phyloP scores from a whole-genome alignment of 2,888 invertebrate species.

The Mycalesis mineus region DNA sequence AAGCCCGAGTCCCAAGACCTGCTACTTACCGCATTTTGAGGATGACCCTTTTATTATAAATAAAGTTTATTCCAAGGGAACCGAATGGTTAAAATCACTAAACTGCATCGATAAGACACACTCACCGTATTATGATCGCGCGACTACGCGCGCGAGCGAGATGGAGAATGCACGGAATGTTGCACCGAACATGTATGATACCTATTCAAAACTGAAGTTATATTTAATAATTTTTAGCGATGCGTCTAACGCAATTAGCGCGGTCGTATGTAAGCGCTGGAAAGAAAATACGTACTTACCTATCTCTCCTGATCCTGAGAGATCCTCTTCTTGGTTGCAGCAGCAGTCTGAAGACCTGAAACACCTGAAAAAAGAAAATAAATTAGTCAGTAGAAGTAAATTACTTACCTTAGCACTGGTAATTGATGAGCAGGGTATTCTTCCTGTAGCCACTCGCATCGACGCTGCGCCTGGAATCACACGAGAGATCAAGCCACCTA shows the following conservation, averaged over 20 bases:
- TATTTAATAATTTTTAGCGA: slow-evolving; percentile 36
- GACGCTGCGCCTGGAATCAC: slow-evolving; percentile 3
- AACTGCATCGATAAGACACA: not conserved
- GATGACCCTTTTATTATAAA: not conserved
- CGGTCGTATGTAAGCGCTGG: not conserved
- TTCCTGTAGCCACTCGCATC: no score
- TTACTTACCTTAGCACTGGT: no score
- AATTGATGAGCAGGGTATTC: no score
- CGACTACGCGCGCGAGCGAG: no score
- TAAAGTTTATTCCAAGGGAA: slow-evolving; percentile 29
- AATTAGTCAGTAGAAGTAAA: no score
- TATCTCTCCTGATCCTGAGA: no score
- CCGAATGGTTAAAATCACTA: slow-evolving; percentile 4
- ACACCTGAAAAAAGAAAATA: no score
- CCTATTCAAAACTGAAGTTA: slow-evolving; percentile 18
- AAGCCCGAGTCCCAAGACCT: not conserved
- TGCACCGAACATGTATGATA: slow-evolving; percentile 16
- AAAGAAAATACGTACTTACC: no score
- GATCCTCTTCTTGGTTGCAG: no score
- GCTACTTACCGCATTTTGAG: not conserved
- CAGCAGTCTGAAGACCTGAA: no score
- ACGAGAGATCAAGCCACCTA: slow-evolving; percentile 23
- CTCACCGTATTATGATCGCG: not conserved
- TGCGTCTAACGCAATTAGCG: slow-evolving; percentile 20
- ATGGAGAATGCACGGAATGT: no score